A percentile compares a stretch with the other conserved stretches of the same genome.
Conservation (phyloP, 1,140 invertebrate genomes). For the Ephestia elutella region DNA sequence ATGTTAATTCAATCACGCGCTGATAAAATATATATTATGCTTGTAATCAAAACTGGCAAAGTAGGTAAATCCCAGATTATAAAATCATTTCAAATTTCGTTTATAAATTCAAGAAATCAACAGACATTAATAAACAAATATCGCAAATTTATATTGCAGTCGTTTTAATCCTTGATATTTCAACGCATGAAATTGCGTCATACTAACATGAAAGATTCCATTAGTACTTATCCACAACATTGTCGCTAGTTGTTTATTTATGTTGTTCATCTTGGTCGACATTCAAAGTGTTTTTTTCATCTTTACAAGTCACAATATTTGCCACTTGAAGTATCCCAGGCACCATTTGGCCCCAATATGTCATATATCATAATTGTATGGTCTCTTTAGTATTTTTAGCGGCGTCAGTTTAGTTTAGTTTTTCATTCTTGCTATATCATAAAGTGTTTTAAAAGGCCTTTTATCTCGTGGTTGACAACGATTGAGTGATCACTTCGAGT, state of each 20-base stretch:
- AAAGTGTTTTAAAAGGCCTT: slow-evolving; percentile 17
- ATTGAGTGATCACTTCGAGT: slow-evolving; percentile 25
- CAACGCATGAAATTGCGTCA: too few relatives aligned
- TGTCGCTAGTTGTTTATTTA: slow-evolving; percentile 22
- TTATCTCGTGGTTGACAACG: slow-evolving; percentile 27
- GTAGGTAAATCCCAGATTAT: neutral
- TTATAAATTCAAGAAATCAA: neutral
- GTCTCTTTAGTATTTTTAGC: neutral
- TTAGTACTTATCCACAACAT: neutral
- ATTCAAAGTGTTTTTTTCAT: slow-evolving; percentile 24
- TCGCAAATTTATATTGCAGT: neutral
- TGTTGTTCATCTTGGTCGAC: slow-evolving; percentile 17
- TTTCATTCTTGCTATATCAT: neutral
- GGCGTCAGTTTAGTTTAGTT: neutral
- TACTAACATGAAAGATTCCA: too few relatives aligned
- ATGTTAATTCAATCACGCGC: too few relatives aligned
- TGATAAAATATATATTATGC: neutral
- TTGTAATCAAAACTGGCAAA: neutral
- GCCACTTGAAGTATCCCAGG: slow-evolving; percentile 19
- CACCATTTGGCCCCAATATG: slow-evolving; percentile 6
- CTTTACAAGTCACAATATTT: slow-evolving; percentile 20
- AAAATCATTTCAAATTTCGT: neutral
- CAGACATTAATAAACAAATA: neutral
- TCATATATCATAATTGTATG: slow-evolving; percentile 10
- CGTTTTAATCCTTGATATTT: too few relatives aligned